phyloP scores from a whole-genome alignment of 1,140 invertebrate species.

The Drosophila rufa region DNA sequence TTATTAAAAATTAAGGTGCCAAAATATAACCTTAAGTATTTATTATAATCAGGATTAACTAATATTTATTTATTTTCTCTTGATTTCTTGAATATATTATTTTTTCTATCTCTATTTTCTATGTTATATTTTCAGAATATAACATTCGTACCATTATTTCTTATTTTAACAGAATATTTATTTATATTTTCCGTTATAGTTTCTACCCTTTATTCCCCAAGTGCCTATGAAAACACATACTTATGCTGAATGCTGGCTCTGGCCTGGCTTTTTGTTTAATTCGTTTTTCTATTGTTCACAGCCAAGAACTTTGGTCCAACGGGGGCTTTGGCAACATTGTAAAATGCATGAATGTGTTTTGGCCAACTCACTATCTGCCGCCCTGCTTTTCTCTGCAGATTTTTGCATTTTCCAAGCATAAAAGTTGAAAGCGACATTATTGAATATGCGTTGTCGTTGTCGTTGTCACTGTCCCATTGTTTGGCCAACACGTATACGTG shows the following conservation, averaged over 20 bases:
- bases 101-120: too few species aligned
- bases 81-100: too few species aligned
- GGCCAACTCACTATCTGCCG: constrained; percentile 44
- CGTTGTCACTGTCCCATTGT: constrained; percentile 64
- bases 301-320: constrained; percentile 75
- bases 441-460: constrained; percentile 71
- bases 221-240: constrained; percentile 28
- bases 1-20: too few species aligned
- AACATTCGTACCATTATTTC: background rate
- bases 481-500: constrained; percentile 29
- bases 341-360: constrained; percentile 73
- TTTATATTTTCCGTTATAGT: background rate
- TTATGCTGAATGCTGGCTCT: constrained; percentile 26
- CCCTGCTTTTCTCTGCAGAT: constrained; percentile 40
- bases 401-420: constrained; percentile 70
- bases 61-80: too few species aligned
- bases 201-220: background rate
- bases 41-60: background rate
- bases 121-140: too few species aligned
- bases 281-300: constrained; percentile 80
- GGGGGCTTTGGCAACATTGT: constrained; percentile 77
- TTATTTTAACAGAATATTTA: background rate
- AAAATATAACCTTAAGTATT: too few species aligned
- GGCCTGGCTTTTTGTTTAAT: constrained; percentile 79
- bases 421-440: constrained; percentile 83